Percentiles rank a stretch among this genome's conserved stretches.
These are phyloP conservation scores for Drosophila paramelanica DNA, from an alignment of 2,888 invertebrate species.

Conservation along the genomic window DNA sequence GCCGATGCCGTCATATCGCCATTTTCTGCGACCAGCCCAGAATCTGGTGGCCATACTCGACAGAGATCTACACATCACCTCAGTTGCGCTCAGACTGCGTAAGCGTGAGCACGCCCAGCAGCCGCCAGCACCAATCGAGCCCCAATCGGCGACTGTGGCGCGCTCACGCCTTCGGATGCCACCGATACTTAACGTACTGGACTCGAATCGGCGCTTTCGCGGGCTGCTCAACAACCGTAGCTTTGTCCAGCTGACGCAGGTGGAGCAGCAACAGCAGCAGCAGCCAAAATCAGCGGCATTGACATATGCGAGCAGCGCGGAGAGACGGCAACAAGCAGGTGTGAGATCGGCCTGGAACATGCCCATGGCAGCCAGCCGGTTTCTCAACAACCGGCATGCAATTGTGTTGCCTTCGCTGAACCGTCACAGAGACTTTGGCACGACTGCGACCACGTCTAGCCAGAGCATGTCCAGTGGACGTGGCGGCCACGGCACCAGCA, in stretches of 20 bases:
- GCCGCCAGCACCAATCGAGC: constrained; percentile 38
- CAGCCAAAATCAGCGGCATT: constrained; percentile 82
- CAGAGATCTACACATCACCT: constrained; percentile 73
- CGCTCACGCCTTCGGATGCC: constrained; percentile 80
- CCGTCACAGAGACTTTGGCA: constrained; percentile 56
- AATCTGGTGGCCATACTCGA: constrained; percentile 64
- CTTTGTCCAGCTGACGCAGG: constrained; percentile 83
- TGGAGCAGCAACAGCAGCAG: constrained; percentile 70
- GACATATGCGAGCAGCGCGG: constrained; percentile 52
- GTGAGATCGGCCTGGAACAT: constrained; percentile 77
- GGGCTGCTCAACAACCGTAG: constrained; percentile 76
- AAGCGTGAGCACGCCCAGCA: constrained; percentile 58
- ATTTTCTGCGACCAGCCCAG: constrained; percentile 42
- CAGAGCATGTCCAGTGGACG: constrained; percentile 59
- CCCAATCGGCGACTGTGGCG: constrained; percentile 63
- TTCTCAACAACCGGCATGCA: constrained; percentile 79
- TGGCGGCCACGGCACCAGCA: constrained; percentile 47
- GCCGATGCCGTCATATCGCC: constrained; percentile 21
- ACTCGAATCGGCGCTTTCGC: constrained; percentile 80
- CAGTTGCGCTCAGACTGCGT: constrained; percentile 73
- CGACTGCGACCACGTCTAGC: constrained; percentile 56
- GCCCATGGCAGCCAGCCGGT: constrained; percentile 73
- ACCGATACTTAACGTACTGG: constrained; percentile 83
- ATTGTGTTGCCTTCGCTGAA: constrained; percentile 81
- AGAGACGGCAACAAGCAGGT: constrained; percentile 49